Evolutionary conservation across 2,888 invertebrate species (phyloP), one percentile per base, ranked within the genome.

Genomic region (Gastracanthus pulcherrimus): DNA sequence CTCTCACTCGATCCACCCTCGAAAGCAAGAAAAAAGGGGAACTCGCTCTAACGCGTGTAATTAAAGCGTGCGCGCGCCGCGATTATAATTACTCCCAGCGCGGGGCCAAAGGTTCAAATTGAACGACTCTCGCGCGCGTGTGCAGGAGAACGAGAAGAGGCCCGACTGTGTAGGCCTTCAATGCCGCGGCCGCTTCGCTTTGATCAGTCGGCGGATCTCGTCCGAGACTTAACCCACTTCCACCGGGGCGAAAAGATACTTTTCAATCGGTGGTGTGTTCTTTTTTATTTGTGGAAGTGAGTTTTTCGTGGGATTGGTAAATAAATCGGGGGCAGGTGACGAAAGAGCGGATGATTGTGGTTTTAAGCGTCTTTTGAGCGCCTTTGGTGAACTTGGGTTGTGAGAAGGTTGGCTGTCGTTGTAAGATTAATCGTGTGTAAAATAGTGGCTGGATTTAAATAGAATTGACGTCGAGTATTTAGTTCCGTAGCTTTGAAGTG

Each of bases 151-250:
- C 19, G 19, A 5, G 19, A 9, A 9, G 19, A 51, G 13, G 45
- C 16, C 23, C 23, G 26, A 58, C 55, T 26, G 11, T 11, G 29
- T 6, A 26, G 55, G 11, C 26, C n/a, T n/a, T 66, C 38, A 62
- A 62, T n/a, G 34, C 31, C 2, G n/a, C 19, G n/a, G 16, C 16
- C 45, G 45, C 45, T n/a, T 45, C n/a, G 36, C 64, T 66, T 66
- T 66, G 64, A 66, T 66, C 64, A 19, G 38, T 7, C 38, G 13
- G 13, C 19, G 55, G 3, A 7, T 36, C n/a, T 9, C 3, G 16
- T n/a, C 19, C 23, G 38, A 38, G 38, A 36, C 64, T 66, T 66
- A 66, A 41, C 64, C 64, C 64, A 66, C 23, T 66, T 66, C 26
- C 64, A 6, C 26, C 60, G 45, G 45, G 45, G 55, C 26, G 26